phyloP scores from a whole-genome alignment of 2,797 vertebrate genomes.

The Parotocinclus haroldoi region DNA sequence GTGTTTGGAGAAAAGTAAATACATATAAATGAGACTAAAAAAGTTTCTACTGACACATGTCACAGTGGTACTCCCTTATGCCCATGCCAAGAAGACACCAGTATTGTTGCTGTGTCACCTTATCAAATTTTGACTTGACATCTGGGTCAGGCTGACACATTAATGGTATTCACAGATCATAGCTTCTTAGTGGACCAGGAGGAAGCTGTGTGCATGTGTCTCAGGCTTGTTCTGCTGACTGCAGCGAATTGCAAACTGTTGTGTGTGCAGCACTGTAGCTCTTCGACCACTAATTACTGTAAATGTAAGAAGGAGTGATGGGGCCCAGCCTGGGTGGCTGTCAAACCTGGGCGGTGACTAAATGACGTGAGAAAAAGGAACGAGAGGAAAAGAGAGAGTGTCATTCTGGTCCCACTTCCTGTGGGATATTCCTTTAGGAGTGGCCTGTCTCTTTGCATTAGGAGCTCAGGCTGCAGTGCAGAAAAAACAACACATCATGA shows the following conservation, averaged over 20 bases:
- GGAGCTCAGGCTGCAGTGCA: constrained; percentile 48
- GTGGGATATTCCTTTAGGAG: constrained; percentile 56
- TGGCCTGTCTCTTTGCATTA: constrained; percentile 65
- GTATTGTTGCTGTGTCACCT: not conserved
- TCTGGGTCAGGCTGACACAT: constrained; percentile 59
- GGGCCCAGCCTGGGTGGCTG: constrained; percentile 31
- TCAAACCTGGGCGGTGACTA: constrained; percentile 29
- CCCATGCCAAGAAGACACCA: not conserved
- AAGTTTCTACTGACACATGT: not conserved
- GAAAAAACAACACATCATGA: constrained; percentile 54
- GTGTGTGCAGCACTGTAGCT: constrained; percentile 19
- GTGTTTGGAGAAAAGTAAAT: too few relatives aligned
- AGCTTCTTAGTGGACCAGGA: constrained; percentile 29
- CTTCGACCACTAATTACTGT: constrained; percentile 29
- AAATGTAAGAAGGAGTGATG: constrained; percentile 39
- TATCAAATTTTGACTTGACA: constrained; percentile 57
- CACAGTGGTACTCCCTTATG: not conserved
- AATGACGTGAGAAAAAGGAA: not conserved
- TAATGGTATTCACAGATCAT: constrained; percentile 55
- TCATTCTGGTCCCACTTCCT: constrained; percentile 34
- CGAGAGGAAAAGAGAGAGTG: constrained; percentile 1
- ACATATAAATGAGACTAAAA: not conserved
- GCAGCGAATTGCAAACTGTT: constrained; percentile 10
- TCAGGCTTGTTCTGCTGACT: constrained; percentile 21
- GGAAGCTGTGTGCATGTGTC: constrained; percentile 16